Conservation (phyloP, 35 echinoderm and acorn worm species). For the Eucidaris tribuloides region DNA sequence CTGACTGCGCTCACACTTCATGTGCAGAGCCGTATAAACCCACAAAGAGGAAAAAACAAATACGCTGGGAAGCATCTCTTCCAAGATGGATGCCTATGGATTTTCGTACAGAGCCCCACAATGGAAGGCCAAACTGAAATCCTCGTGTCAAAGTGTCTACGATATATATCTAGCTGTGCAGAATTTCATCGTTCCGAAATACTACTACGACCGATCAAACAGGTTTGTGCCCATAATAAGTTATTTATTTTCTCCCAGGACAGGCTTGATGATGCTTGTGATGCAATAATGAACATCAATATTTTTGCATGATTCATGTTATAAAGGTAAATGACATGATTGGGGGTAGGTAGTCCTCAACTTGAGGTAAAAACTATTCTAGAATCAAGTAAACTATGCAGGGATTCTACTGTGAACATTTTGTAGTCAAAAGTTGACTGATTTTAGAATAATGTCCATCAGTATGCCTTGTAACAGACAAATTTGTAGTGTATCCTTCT, state of each 20-base stretch:
- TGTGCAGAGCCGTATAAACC: no score
- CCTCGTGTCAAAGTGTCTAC: constrained; percentile 32
- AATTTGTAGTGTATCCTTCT: no score
- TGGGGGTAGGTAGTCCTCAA: not conserved
- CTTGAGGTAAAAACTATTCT: not conserved
- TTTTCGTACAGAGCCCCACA: constrained; percentile 73
- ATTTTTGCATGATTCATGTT: not conserved
- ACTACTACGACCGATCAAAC: constrained; percentile 83
- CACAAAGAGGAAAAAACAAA: no score
- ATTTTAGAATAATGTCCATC: no score
- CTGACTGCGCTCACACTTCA: no score
- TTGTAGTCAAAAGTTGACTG: no score
- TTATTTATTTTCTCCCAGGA: not conserved
- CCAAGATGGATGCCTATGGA: constrained; percentile 60
- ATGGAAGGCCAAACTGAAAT: constrained; percentile 75
- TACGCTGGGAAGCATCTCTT: no score
- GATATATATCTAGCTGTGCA: constrained; percentile 71
- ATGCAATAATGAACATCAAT: not conserved
- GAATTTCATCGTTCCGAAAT: constrained; percentile 85
- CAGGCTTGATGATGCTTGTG: not conserved
- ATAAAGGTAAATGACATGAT: no score
- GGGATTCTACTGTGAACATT: no score
- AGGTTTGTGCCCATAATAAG: constrained; percentile 37
- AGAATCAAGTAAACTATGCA: not conserved
- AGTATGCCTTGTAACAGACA: no score